Evolutionary conservation across 2,888 invertebrate species (phyloP).

Genomic region (Parelbella ahira): DNA sequence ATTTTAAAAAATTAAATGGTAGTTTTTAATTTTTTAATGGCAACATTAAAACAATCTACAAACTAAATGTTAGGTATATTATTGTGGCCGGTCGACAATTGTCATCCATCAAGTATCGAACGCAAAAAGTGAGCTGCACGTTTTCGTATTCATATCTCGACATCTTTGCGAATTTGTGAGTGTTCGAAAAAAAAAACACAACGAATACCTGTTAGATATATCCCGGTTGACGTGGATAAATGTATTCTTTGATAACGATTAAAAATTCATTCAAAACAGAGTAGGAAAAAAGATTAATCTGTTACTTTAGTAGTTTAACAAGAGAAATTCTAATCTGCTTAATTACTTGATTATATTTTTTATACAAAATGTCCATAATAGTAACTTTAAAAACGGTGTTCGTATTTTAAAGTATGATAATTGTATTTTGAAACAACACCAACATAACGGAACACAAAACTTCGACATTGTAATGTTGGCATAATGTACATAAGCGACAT

Average conservation of each 20-base stretch:
- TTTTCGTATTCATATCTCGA: conserved; percentile 2
- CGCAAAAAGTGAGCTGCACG: conserved; percentile 5
- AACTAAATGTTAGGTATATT: no score
- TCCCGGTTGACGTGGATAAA: conserved; percentile 9
- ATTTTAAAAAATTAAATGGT: no score
- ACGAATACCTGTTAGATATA: conserved; percentile 11
- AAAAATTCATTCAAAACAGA: background rate
- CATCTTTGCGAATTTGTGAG: conserved; percentile 3
- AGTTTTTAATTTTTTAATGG: no score
- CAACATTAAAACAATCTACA: no score
- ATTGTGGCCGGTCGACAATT: background rate
- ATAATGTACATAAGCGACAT: background rate
- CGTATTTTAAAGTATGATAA: no score
- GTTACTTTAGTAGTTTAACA: no score
- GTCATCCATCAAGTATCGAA: background rate
- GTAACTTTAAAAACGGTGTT: no score
- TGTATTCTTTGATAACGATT: background rate
- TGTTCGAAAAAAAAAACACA: background rate
- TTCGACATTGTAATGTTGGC: no score
- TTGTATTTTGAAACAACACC: no score
- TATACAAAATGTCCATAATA: no score
- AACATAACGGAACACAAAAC: no score
- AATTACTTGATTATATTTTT: background rate
- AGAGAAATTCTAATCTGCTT: background rate
- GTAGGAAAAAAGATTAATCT: no score